Base-by-base conservation (phyloP, 2,113 vertebrate genomes). In the Sorex fumeus region DNA sequence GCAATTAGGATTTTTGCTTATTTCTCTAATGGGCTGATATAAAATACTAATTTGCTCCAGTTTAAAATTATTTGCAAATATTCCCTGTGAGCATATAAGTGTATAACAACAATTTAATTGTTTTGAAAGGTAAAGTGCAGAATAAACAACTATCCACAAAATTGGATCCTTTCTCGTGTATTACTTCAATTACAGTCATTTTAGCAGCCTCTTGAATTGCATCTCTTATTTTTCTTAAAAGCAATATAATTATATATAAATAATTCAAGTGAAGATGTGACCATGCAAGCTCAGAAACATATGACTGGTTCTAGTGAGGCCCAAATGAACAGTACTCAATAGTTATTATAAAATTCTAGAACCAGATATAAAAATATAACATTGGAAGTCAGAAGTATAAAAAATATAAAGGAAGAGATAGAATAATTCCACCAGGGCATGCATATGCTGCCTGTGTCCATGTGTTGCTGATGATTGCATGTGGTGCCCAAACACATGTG, bases 181-280 rank as follows among this genome's bases (percentile, higher is more conserved):
- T 91, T 92, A 85, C 78, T 90, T 94, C 96, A 96, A 94, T 93
- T 93, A 95, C 45, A 96, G 91, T 93, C 78, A 92, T 96, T 95
- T 91, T 91, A 93, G 91, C 62, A 91, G 64, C 30, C 28, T 91
- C 25, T 75, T 57, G 69, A 71, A 80, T 79, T 85, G 32, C 25
- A 90, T 88, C 70, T 66, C 15, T n/a, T 87, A 32, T 88, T 96
- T 90, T 91, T 93, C 45, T 94, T 64, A 90, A 93, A 90, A 92
- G 64, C 72, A 91, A 64, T 93, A 60, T 75, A 89, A 94, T 89
- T 91, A 64, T 72, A 91, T 75, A 87, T 94, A 91, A 96, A 93
- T 83, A 88, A 90, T 93, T 75, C 6, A 94, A 87, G 60, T 75
- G 87, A 89, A 79, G 32, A 90, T 88, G 71, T 94, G 88, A 85